Conservation (phyloP, 2,888 invertebrate species). For the Eumacrocentrus americanus region DNA sequence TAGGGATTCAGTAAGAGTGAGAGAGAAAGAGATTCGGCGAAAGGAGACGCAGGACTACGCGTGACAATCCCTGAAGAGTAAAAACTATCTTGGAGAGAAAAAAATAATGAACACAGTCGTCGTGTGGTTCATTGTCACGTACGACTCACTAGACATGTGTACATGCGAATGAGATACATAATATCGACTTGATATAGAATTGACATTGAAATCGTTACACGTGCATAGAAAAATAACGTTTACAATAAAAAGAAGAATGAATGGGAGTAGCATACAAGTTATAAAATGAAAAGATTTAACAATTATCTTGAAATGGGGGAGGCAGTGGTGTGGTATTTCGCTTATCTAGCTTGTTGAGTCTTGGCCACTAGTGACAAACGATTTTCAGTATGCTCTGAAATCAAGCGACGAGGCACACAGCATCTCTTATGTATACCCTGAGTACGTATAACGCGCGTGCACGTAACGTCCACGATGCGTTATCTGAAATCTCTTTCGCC, state of each 20-base stretch:
- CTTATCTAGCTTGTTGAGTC: conserved; percentile 35
- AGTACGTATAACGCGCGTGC: too few species aligned
- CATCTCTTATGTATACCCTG: too few species aligned
- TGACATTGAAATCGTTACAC: conserved; percentile 36
- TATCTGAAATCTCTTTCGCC: conserved; percentile 11
- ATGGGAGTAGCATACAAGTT: too few species aligned
- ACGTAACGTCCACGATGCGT: too few species aligned
- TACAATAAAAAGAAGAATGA: conserved; percentile 30
- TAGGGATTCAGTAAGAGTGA: conserved; percentile 4
- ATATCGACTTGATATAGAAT: background rate
- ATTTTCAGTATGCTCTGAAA: background rate
- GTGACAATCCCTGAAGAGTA: background rate
- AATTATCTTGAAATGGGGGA: conserved; percentile 42
- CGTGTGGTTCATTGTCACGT: background rate
- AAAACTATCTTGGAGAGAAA: background rate
- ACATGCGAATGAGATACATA: background rate
- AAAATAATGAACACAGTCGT: background rate
- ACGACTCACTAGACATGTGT: background rate
- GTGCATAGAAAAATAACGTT: conserved; percentile 42
- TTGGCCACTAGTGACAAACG: conserved; percentile 6
- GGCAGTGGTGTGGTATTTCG: conserved; percentile 57
- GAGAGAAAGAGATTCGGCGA: conserved; percentile 27
- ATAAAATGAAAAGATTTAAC: conserved; percentile 16
- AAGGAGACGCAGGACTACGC: conserved; percentile 15
- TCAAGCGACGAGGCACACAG: too few species aligned